phyloP scores from a whole-genome alignment of 2,113 vertebrate genomes.

The Climacteris rufus region DNA sequence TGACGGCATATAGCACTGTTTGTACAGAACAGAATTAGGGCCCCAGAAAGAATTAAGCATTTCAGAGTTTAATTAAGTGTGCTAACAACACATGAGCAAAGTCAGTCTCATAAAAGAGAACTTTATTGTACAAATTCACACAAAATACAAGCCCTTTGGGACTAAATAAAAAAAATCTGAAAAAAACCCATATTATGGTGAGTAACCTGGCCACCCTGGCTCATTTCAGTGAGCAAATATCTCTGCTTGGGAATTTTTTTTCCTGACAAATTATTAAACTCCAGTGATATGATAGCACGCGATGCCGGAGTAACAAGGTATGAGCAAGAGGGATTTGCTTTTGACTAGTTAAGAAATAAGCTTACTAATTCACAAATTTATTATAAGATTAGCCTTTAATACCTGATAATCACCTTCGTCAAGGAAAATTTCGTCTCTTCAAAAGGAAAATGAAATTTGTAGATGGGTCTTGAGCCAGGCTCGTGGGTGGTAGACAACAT shows the following conservation, averaged over 20 bases:
- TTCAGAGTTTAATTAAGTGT: conserved; percentile 9
- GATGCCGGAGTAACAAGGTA: conserved; percentile 39
- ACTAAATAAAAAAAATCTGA: background rate
- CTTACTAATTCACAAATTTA: conserved; percentile 69
- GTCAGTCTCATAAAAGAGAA: background rate
- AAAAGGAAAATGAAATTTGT: conserved; percentile 56
- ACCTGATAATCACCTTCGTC: conserved; percentile 72
- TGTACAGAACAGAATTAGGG: background rate
- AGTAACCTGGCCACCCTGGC: background rate
- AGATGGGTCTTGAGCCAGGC: conserved; percentile 47
- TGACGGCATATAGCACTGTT: background rate
- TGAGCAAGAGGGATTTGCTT: conserved; percentile 60
- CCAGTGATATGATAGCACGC: background rate
- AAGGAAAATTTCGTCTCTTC: conserved; percentile 64
- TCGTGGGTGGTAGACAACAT: background rate
- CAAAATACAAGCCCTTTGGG: conserved; percentile 10
- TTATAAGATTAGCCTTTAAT: conserved; percentile 70
- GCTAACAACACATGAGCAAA: background rate
- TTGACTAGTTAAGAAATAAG: conserved; percentile 67
- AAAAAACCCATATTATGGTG: background rate
- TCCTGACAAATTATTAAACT: conserved; percentile 34
- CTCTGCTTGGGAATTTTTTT: conserved; percentile 7
- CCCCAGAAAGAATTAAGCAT: background rate
- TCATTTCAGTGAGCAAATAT: background rate
- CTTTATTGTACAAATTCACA: conserved; percentile 2